Conservation (phyloP, 2,888 invertebrate species). For the Thymelicus sylvestris region DNA sequence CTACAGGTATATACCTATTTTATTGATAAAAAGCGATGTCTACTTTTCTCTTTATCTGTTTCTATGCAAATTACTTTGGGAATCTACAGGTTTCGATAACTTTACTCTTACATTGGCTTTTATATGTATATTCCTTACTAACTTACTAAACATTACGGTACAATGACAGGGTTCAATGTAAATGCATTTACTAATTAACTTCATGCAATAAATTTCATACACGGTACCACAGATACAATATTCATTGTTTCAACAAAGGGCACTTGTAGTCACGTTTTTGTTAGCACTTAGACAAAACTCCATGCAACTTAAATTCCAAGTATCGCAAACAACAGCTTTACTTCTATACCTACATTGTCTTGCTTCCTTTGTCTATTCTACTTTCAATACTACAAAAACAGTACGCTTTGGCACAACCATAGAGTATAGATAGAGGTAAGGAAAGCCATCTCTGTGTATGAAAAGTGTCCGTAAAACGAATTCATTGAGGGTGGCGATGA, state of each 20-base stretch:
- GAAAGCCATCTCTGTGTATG: too few species aligned
- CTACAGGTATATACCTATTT: too few species aligned
- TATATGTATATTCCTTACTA: too few species aligned
- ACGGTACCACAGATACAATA: slow-evolving; percentile 49
- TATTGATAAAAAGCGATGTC: too few species aligned
- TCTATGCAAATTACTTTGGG: too few species aligned
- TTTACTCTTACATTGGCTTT: too few species aligned
- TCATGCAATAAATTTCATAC: background rate
- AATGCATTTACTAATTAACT: background rate
- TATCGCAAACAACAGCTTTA: background rate
- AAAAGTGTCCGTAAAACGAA: too few species aligned
- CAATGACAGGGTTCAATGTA: slow-evolving; percentile 1
- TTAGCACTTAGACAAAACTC: slow-evolving; percentile 4
- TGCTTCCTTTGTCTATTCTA: slow-evolving; percentile 5
- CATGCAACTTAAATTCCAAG: slow-evolving; percentile 18
- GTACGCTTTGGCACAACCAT: background rate
- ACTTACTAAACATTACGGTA: background rate
- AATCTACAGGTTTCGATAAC: too few species aligned
- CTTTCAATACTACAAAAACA: background rate
- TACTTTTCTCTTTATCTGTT: too few species aligned
- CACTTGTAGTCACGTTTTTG: slow-evolving; percentile 40
- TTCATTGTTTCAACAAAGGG: slow-evolving; percentile 48
- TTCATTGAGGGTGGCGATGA: too few species aligned
- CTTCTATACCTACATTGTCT: slow-evolving; percentile 1
- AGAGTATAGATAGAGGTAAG: too few species aligned